Conservation (phyloP, 2,888 invertebrate genomes). For the Drosophila neutralis region DNA sequence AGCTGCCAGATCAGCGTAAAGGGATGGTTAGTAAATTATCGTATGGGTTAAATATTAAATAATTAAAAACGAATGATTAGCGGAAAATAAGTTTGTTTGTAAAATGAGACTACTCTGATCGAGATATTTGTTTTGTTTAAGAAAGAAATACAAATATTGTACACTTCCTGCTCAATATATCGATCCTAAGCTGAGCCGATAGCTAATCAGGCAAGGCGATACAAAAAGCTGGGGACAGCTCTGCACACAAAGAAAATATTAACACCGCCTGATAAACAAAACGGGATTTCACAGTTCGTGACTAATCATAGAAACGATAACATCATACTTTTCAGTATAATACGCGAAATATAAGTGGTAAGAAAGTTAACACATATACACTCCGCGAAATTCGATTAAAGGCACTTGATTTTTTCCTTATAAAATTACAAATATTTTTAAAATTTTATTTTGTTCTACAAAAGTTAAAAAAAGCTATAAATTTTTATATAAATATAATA, state of each 20-base stretch:
- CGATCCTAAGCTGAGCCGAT: neutral
- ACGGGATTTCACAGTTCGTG: conserved; percentile 11
- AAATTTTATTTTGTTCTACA: too few species aligned
- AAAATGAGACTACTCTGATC: neutral
- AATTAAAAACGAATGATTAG: neutral
- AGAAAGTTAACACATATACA: neutral
- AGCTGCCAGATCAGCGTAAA: neutral
- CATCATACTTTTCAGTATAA: neutral
- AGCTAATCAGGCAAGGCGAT: neutral
- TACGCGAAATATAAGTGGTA: neutral
- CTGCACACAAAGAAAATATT: neutral
- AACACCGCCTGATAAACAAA: neutral
- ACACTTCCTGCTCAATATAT: neutral
- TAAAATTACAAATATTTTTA: too few species aligned
- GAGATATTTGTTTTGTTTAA: neutral
- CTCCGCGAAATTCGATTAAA: too few species aligned
- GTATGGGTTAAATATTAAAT: neutral
- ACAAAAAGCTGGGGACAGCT: neutral
- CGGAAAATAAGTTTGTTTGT: neutral
- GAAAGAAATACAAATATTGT: neutral
- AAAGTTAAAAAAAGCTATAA: too few species aligned
- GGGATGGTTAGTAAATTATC: neutral
- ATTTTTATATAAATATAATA: too few species aligned
- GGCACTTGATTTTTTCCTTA: too few species aligned
- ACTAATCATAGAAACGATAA: neutral